phyloP scores from a whole-genome alignment of 2,113 vertebrate species.

The Ia io region DNA sequence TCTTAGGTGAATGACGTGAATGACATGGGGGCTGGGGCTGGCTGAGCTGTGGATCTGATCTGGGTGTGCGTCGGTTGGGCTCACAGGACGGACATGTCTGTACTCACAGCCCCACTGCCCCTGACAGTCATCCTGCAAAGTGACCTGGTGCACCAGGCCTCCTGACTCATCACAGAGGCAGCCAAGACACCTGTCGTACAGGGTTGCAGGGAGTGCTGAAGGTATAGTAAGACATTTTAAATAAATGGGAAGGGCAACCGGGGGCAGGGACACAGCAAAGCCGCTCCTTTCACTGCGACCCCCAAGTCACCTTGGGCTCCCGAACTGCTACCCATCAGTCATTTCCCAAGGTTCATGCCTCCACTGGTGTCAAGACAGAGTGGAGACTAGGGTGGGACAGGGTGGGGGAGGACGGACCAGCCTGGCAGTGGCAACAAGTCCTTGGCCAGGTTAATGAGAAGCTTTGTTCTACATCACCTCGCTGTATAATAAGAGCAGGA shows the following conservation, averaged over 20 bases:
- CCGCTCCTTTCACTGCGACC: neutral
- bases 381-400: neutral
- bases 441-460: slow-evolving; percentile 85
- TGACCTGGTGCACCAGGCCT: neutral
- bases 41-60: neutral
- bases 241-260: neutral
- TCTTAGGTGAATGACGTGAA: neutral
- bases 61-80: neutral
- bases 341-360: neutral
- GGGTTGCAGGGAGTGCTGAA: neutral
- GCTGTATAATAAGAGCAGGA: slow-evolving; percentile 78
- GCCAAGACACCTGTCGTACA: neutral
- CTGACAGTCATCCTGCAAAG: neutral
- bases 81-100: neutral
- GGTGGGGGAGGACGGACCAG: neutral
- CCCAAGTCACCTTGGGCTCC: neutral
- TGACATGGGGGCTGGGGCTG: neutral
- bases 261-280: neutral
- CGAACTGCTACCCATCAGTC: neutral
- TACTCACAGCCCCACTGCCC: too few relatives aligned
- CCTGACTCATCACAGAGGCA: neutral
- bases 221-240: neutral
- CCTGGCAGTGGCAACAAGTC: slow-evolving; percentile 74
- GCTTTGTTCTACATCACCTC: slow-evolving; percentile 86
- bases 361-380: neutral